Evolutionary conservation across 2,888 invertebrate species (phyloP), one percentile per base, ranked within the genome.

Genomic region (Drosophila sordidula): DNA sequence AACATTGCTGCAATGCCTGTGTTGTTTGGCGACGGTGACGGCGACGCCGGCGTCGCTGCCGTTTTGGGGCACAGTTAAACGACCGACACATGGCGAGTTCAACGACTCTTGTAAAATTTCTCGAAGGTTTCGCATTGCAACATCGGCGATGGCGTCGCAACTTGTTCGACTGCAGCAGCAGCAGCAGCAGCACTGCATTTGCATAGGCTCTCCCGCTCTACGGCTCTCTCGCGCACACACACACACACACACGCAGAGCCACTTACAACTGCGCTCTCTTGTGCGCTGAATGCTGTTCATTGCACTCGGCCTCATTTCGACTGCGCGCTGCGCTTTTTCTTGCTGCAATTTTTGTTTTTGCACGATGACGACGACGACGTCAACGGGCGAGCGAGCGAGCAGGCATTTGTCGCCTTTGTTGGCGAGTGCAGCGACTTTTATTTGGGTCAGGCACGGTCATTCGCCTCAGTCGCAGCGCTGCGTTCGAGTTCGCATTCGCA

Each of bases 391-490:
- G 70, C 25, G 39, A 44, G 62, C n/a, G 46, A 41, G 59, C 51
- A 50, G 11, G 45, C 63, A 77, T 70, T 62, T 70, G 70, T 66
- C 69, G 71, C 69, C 73, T 78, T 76, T 81, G 72, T 74, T 69
- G 69, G 68, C 66, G 71, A 91, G 92, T 94, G 94, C 94, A 94
- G 93, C 94, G 95, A 94, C 93, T 94, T 93, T 92, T 93, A 94
- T 94, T 93, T 94, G 93, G 94, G 94, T 94, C 94, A 94, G 94
- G 94, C 93, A 94, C 94, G 94, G 93, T 93, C 93, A 91, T 93
- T 93, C 92, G 92, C 92, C 90, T 87, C 81, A 82, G 78, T 59
- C 56, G 70, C 69, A 50, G 57, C 45, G 59, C 65, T 42, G 57
- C 44, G 46, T 54, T 45, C 34, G 54, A 50, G 32, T 42, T 57